Evolutionary conservation across 2,888 invertebrate genomes (phyloP), one percentile per base, ranked within the genome.

Genomic region (Eulithis prunata): DNA sequence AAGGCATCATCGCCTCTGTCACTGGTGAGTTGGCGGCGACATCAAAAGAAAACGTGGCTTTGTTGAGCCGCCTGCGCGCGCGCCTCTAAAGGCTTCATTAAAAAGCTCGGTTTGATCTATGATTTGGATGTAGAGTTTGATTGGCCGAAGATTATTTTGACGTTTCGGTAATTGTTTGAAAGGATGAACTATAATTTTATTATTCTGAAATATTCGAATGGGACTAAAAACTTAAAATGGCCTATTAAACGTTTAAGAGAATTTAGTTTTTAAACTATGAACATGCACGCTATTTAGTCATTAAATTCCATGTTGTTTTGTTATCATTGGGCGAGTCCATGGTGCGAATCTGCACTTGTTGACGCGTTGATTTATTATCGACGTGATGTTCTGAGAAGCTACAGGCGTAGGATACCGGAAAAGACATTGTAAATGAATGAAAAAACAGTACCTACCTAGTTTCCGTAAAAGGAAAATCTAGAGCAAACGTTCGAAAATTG

Each of bases 1-100:
- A 86, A 89, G 83, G 87, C 86, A 83, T 90, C 90, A 88, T 88
- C 91, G 89, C 88, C 88, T 91, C 83, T 89, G 88, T 89, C 90
- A 84, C 82, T 80, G 76, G 76, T 74, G 78, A 69, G 73, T 80
- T 72, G 74, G 75, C 86, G 86, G 88, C 81, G 68, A 81, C 81
- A 75, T 85, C 88, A 88, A 88, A 86, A 82, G 62, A 64, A 38
- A 54, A 55, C 71, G 68, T 68, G 72, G 71, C 88, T 89, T 89
- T 89, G 86, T 79, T 38, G 62, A 76, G 83, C 85, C 88, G 86
- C 79, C 72, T 62, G 77, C 75, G 82, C 84, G 82, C 82, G 83
- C 84, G 83, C 77, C 83, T 80, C 76, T 85, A 88, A 87, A 81
- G 85, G 79, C 89, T 88, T 89, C 88, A 89, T 89, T 88, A 89